These are phyloP conservation scores for Vesta saturnalis DNA, from an alignment of 2,888 invertebrate species.

Conservation along the genomic window DNA sequence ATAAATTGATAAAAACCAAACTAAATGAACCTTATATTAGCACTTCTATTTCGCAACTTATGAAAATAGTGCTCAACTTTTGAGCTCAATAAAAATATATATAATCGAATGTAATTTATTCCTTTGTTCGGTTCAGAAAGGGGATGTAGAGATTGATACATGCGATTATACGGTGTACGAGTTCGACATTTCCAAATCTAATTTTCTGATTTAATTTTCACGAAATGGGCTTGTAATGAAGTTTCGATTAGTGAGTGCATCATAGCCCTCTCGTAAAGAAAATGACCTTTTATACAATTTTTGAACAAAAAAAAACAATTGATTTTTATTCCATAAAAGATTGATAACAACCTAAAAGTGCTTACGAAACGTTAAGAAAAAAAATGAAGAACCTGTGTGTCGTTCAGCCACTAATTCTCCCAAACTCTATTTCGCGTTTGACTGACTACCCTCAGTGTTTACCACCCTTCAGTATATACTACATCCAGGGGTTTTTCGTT, in stretches of 20 bases:
- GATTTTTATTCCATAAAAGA: too few species aligned
- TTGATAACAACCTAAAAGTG: too few species aligned
- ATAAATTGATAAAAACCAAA: too few species aligned
- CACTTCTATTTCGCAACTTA: too few species aligned
- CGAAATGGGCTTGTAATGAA: slow-evolving; percentile 42
- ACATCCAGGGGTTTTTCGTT: slow-evolving; percentile 53
- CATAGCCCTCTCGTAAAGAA: slow-evolving; percentile 15
- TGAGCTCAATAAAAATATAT: not conserved
- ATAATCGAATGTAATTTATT: slow-evolving; percentile 1
- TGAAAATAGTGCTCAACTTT: not conserved
- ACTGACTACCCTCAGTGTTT: slow-evolving; percentile 54
- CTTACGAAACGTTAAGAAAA: not conserved
- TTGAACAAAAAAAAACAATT: too few species aligned
- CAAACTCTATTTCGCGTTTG: slow-evolving; percentile 61
- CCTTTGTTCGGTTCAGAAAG: slow-evolving; percentile 1
- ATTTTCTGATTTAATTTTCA: slow-evolving; percentile 39
- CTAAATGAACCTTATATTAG: too few species aligned
- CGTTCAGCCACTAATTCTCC: slow-evolving; percentile 55
- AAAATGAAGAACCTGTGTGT: slow-evolving; percentile 24
- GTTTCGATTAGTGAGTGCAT: slow-evolving; percentile 40
- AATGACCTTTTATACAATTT: too few species aligned
- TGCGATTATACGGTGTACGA: slow-evolving; percentile 36
- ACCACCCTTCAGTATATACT: slow-evolving; percentile 40
- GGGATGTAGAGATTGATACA: slow-evolving; percentile 29
- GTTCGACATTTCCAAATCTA: slow-evolving; percentile 38